A percentile compares a stretch with the other conserved stretches of the same genome.
These are phyloP conservation scores for Enchytraeus crypticus DNA, from an alignment of 2,888 invertebrate genomes.

Conservation along the genomic window DNA sequence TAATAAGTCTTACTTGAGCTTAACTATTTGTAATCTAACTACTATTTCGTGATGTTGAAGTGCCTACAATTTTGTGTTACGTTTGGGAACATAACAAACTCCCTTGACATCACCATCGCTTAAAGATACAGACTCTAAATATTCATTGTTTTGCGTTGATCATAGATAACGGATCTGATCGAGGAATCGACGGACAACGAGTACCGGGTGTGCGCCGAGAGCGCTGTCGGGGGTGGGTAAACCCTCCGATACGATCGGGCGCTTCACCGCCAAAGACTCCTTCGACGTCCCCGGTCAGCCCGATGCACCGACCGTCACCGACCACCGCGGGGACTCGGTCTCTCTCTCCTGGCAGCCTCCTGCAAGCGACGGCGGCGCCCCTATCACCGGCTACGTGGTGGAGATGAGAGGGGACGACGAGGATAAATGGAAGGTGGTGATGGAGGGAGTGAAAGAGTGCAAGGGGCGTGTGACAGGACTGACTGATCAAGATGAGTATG, in stretches of 20 bases:
- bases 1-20: too few species aligned
- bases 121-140: too few species aligned
- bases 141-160: too few species aligned
- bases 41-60: too few species aligned
- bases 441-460: constrained; percentile 12
- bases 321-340: constrained; percentile 61
- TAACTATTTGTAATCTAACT: too few species aligned
- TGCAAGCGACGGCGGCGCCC: constrained; percentile 38
- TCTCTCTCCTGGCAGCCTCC: constrained; percentile 56
- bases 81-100: too few species aligned
- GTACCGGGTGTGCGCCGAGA: constrained; percentile 75
- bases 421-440: constrained; percentile 15
- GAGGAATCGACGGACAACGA: constrained; percentile 54
- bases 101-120: too few species aligned
- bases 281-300: constrained; percentile 26
- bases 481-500: constrained; percentile 55
- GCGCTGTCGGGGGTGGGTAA: constrained; percentile 63
- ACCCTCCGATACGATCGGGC: constrained; percentile 19
- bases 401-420: constrained; percentile 13
- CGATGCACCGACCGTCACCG: constrained; percentile 29
- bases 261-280: constrained; percentile 23
- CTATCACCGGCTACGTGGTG: constrained; percentile 33
- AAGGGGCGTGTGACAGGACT: constrained; percentile 16
- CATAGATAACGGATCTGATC: constrained; percentile 18
- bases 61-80: too few species aligned